phyloP scores from a whole-genome alignment of 2,797 vertebrate genomes.

The Hydrocynus forskahlii region DNA sequence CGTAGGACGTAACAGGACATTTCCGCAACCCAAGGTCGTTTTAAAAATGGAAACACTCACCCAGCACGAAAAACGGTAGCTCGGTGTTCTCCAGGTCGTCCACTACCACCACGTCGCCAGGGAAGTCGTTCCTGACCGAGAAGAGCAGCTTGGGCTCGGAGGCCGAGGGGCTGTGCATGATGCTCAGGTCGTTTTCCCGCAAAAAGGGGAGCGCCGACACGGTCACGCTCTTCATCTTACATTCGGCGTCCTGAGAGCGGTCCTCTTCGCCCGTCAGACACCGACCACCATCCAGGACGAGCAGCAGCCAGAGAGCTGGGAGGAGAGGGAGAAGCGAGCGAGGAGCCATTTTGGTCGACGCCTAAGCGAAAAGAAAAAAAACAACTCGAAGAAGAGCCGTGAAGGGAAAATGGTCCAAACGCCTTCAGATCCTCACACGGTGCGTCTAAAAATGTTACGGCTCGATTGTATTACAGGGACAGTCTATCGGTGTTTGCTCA shows the following conservation, averaged over 20 bases:
- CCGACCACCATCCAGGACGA: constrained; percentile 69
- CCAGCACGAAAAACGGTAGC: constrained; percentile 96
- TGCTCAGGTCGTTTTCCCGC: constrained; percentile 97
- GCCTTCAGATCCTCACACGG: constrained; percentile 19
- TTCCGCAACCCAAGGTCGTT: neutral
- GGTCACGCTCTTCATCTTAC: constrained; percentile 97
- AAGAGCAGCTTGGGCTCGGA: constrained; percentile 99
- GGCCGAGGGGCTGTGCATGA: constrained; percentile 98
- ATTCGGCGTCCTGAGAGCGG: constrained; percentile 89
- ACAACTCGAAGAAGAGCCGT: neutral
- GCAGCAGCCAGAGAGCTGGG: neutral
- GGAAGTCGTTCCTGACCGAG: constrained; percentile 97
- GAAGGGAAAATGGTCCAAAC: neutral
- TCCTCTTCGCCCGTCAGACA: constrained; percentile 80
- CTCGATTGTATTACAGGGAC: constrained; percentile 17
- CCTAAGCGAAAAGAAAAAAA: neutral
- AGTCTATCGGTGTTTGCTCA: neutral
- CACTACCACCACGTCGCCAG: constrained; percentile 94
- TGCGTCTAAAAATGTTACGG: constrained; percentile 19
- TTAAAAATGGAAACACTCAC: constrained; percentile 76
- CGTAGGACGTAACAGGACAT: neutral
- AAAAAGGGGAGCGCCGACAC: constrained; percentile 97
- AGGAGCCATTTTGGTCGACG: constrained; percentile 26
- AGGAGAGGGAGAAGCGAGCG: constrained; percentile 43
- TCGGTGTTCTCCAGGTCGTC: constrained; percentile 99